A percentile compares a stretch with the other conserved stretches of the same genome.
These are phyloP conservation scores for Procambarus clarkii DNA, from an alignment of 1,140 invertebrate species.

Conservation along the genomic window DNA sequence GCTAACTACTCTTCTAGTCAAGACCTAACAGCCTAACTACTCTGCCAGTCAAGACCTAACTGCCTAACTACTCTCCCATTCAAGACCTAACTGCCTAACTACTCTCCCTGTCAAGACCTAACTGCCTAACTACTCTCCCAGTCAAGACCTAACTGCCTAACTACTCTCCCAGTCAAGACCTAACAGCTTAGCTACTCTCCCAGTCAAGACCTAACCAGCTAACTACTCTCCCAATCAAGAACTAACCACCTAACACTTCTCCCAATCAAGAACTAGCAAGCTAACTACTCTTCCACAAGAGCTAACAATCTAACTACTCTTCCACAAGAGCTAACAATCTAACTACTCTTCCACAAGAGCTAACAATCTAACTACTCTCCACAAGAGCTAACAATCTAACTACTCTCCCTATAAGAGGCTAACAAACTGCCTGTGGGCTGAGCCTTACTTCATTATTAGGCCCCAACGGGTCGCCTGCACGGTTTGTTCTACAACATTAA, in stretches of 20 bases:
- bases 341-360: background rate
- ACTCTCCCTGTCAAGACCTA: too few relatives aligned
- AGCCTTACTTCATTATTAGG: conserved; percentile 16
- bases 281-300: background rate
- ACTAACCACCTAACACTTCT: background rate
- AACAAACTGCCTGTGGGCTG: background rate
- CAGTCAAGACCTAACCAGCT: too few relatives aligned
- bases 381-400: background rate
- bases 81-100: too few relatives aligned
- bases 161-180: too few relatives aligned
- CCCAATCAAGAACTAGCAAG: background rate
- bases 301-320: background rate
- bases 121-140: too few relatives aligned
- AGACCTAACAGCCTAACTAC: too few relatives aligned
- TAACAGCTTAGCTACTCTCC: too few relatives aligned
- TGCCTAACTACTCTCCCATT: too few relatives aligned
- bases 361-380: background rate
- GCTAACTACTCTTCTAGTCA: too few relatives aligned
- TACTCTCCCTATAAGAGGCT: background rate
- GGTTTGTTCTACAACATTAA: conserved; percentile 53
- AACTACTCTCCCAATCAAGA: too few relatives aligned
- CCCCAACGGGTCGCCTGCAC: conserved; percentile 27
- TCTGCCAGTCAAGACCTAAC: too few relatives aligned
- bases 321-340: background rate
- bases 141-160: too few relatives aligned